Evolutionary conservation across 2,797 vertebrate species (phyloP).

Genomic region (Phoeniculus purpureus): DNA sequence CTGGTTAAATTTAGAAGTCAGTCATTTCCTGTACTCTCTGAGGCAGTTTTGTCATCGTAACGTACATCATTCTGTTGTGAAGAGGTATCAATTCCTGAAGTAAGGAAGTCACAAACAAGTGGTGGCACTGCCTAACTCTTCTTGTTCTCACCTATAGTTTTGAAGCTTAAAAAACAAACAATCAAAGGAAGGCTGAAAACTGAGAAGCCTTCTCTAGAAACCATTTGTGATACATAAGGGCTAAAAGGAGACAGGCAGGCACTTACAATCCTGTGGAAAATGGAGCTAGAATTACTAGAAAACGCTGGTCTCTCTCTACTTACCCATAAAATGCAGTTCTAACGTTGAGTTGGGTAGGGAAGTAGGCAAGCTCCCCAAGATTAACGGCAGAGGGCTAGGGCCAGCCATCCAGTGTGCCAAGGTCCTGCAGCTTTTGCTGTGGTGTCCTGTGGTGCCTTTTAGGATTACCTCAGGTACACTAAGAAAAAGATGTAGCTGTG

Average conservation of each 20-base stretch:
- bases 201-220: neutral
- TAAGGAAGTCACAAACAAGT: neutral
- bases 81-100: neutral
- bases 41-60: neutral
- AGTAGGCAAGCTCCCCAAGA: neutral
- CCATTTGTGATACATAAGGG: rapidly evolving
- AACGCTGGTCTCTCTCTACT: neutral
- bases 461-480: rapidly evolving
- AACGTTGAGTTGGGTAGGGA: rapidly evolving
- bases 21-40: rapidly evolving
- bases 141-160: neutral
- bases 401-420: rapidly evolving
- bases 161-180: neutral
- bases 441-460: neutral
- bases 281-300: neutral
- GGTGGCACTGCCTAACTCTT: too few relatives aligned
- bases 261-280: neutral
- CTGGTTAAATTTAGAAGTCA: neutral
- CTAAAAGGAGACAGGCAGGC: rapidly evolving
- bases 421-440: neutral
- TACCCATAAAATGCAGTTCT: neutral
- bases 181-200: neutral
- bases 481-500: neutral
- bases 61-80: neutral
- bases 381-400: too few relatives aligned